Base-by-base conservation (phyloP, 2,113 vertebrate genomes). In the Epinephelus cyanopodus region DNA sequence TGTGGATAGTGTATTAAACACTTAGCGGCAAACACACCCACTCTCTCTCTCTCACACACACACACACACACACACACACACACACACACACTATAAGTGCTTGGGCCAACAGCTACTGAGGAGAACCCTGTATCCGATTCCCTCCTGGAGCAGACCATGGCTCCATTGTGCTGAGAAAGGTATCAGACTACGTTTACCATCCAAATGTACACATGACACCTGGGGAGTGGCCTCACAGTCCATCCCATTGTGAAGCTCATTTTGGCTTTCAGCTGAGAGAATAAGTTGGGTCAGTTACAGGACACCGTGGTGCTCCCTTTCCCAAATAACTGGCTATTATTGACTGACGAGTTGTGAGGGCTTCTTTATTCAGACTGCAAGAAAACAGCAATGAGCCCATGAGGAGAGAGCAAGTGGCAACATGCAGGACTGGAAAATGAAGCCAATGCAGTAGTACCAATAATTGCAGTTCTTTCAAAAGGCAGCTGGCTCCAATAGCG, bases 121-220 rank as follows among this genome's bases (percentile, higher is more conserved):
- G 62, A 84, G 65, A 87, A 58, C 60, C 37, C 19, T 6, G 27
- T 81, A 74, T 87, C 70, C 63, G 15, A 25, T 85, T 82, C 37
- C 17, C 48, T 70, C 71, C 77, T 72, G 50, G 63, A 86, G 50
- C 45, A 70, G 45, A 87, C 65, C 64, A 33, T 58, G 60, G 52
- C 78, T 37, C 3, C 74, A 84, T 82, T 88, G 85, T 84, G 25
- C 62, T 21, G 21, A 61, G 63, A n/a, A 80, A 69, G 69, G 60
- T 87, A 84, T 86, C 79, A 25, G 78, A 48, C 75, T 90, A 84
- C 79, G 19, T 85, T 86, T 58, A 66, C 66, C 71, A 79, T 89
- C 56, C 77, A 90, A 85, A 80, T 47, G 12, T 68, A 74, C 69
- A 87, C 79, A 83, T 67, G 88, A 91, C 88, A 91, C 85, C 90